A percentile compares a stretch with the other conserved stretches of the same genome.
Evolutionary conservation across 2,113 vertebrate genomes (phyloP).

Genomic region (Saccopteryx bilineata): DNA sequence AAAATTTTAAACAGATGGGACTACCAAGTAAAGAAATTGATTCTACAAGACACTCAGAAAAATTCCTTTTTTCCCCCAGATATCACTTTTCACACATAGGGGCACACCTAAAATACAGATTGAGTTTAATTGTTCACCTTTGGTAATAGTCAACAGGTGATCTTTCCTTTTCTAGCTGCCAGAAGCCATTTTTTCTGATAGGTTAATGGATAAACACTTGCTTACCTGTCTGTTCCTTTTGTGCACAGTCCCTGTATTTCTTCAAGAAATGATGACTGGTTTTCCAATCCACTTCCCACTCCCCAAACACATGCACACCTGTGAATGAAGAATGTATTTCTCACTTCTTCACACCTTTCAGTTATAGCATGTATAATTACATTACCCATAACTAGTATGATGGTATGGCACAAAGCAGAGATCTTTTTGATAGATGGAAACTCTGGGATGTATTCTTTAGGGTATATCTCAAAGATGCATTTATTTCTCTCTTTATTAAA

Average conservation of each 20-base stretch:
- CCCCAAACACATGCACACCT: neutral
- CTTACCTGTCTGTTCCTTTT: conserved; percentile 54
- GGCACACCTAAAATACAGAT: conserved; percentile 19
- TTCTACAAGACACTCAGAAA: conserved; percentile 53
- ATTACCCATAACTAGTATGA: conserved; percentile 51
- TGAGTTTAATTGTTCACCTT: conserved; percentile 43
- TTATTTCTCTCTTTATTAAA: conserved; percentile 56
- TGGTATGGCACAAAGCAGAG: conserved; percentile 30
- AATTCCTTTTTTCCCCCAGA: conserved; percentile 6
- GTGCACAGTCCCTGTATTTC: neutral
- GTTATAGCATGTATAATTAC: conserved; percentile 13
- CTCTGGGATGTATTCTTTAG: conserved; percentile 56
- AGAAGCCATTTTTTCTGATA: conserved; percentile 49
- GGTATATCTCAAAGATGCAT: conserved; percentile 32
- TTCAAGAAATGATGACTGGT: conserved; percentile 52
- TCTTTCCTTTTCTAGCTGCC: conserved; percentile 52
- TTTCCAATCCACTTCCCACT: neutral
- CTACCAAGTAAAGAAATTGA: conserved; percentile 50
- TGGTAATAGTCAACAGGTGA: conserved; percentile 27
- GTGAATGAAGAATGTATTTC: conserved; percentile 57
- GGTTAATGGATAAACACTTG: conserved; percentile 56
- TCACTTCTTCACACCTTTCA: neutral
- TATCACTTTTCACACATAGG: conserved; percentile 23
- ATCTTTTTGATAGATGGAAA: conserved; percentile 56
- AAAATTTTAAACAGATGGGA: conserved; percentile 54